Percentiles rank a stretch among this genome's conserved stretches.
phyloP scores from a whole-genome alignment of 1,140 invertebrate species.

The Atta colombica region DNA sequence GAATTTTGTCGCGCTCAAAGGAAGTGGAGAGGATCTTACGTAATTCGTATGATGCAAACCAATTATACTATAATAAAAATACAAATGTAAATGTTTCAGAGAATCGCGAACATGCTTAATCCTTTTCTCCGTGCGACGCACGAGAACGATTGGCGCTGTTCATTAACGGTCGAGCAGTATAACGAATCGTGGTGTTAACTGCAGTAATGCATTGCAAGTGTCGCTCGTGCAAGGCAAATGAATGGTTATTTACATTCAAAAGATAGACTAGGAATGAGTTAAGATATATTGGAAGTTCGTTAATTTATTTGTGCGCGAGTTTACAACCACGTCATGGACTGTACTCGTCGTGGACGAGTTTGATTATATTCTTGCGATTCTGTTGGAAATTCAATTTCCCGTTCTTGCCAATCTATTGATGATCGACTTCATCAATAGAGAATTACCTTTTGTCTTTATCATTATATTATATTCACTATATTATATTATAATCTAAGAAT shows the following conservation, averaged over 20 bases:
- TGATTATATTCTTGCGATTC: not conserved
- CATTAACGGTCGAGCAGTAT: conserved; percentile 6
- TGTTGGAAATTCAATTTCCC: too few relatives aligned
- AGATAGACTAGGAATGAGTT: not conserved
- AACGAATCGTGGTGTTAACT: conserved; percentile 4
- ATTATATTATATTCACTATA: too few relatives aligned
- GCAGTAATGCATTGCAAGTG: not conserved
- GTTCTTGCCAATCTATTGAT: too few relatives aligned
- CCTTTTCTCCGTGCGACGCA: not conserved
- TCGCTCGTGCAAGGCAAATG: not conserved
- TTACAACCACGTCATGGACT: too few relatives aligned
- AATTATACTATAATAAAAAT: conserved; percentile 37
- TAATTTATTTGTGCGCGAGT: not conserved
- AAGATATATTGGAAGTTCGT: not conserved
- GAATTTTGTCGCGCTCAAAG: conserved; percentile 33
- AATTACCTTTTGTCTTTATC: too few relatives aligned
- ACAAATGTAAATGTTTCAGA: conserved; percentile 31
- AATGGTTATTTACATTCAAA: conserved; percentile 12
- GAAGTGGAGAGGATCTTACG: not conserved
- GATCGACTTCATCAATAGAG: too few relatives aligned
- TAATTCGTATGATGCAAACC: conserved; percentile 20
- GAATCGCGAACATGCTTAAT: not conserved
- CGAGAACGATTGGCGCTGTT: not conserved
- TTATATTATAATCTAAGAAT: too few relatives aligned
- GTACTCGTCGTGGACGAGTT: not conserved